Evolutionary conservation across 2,888 invertebrate genomes (phyloP).

Genomic region (Netelia virgata): DNA sequence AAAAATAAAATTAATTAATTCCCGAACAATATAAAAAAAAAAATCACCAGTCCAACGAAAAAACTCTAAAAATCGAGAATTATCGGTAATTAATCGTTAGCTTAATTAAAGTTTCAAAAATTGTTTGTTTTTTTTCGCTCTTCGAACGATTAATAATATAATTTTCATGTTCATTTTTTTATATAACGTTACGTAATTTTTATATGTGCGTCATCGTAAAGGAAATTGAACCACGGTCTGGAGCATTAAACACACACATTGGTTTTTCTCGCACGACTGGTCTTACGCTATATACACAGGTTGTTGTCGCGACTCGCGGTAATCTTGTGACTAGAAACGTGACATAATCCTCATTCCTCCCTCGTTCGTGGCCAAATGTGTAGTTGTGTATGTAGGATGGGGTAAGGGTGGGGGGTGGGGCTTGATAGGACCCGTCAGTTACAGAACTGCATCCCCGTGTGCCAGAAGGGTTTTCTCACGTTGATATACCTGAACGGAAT

Average conservation of each 20-base stretch:
- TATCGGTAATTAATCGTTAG: too few species aligned
- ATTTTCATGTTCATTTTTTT: too few species aligned
- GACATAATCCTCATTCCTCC: conserved; percentile 40
- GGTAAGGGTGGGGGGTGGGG: background rate
- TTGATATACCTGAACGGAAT: background rate
- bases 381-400: too few species aligned
- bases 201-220: too few species aligned
- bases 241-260: background rate
- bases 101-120: too few species aligned
- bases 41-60: background rate
- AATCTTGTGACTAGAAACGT: conserved; percentile 24
- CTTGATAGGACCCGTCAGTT: conserved; percentile 34
- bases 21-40: background rate
- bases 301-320: conserved; percentile 12
- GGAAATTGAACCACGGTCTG: too few species aligned
- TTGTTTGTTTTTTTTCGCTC: too few species aligned
- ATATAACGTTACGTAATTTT: too few species aligned
- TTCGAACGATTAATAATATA: too few species aligned
- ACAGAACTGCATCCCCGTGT: background rate
- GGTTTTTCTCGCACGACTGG: background rate
- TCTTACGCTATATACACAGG: conserved; percentile 13
- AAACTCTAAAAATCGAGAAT: too few species aligned
- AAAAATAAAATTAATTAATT: background rate
- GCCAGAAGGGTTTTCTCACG: background rate
- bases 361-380: background rate